phyloP scores from a whole-genome alignment of 2,113 vertebrate species.

The Dolichallabes microphthalmus region DNA sequence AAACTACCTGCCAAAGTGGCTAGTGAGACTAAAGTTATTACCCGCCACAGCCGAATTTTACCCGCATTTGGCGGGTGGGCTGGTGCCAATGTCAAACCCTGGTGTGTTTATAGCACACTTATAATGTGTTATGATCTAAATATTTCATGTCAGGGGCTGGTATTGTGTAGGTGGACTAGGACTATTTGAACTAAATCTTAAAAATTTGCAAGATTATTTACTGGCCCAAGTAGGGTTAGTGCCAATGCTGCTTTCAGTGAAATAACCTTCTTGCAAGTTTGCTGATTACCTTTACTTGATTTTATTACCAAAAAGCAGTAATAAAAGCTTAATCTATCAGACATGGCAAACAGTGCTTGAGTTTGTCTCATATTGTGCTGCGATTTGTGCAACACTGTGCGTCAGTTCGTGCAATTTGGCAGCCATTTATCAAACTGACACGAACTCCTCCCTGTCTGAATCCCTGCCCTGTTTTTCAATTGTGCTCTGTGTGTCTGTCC shows the following conservation, averaged over 20 bases:
- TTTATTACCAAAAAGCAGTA: background rate
- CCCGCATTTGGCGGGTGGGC: no score
- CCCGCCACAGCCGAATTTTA: no score
- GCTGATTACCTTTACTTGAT: background rate
- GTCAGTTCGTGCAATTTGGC: background rate
- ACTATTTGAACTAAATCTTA: background rate
- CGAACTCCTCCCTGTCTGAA: constrained; percentile 19
- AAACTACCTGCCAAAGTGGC: no score
- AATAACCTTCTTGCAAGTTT: background rate
- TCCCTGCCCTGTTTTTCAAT: constrained; percentile 21
- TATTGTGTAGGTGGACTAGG: no score
- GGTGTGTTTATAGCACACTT: no score
- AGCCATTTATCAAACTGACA: constrained; percentile 28
- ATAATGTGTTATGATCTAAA: background rate
- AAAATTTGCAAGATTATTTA: background rate
- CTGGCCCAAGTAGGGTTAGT: background rate
- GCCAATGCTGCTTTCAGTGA: background rate
- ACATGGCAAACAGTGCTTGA: background rate
- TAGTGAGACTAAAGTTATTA: no score
- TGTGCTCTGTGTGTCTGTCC: background rate
- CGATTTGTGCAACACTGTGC: constrained; percentile 1
- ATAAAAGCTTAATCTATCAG: constrained; percentile 3
- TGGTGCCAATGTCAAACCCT: no score
- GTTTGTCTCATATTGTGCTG: background rate
- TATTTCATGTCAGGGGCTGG: background rate